Evolutionary conservation across 2,113 vertebrate genomes (phyloP).

Genomic region (Heterotilapia buettikoferi): DNA sequence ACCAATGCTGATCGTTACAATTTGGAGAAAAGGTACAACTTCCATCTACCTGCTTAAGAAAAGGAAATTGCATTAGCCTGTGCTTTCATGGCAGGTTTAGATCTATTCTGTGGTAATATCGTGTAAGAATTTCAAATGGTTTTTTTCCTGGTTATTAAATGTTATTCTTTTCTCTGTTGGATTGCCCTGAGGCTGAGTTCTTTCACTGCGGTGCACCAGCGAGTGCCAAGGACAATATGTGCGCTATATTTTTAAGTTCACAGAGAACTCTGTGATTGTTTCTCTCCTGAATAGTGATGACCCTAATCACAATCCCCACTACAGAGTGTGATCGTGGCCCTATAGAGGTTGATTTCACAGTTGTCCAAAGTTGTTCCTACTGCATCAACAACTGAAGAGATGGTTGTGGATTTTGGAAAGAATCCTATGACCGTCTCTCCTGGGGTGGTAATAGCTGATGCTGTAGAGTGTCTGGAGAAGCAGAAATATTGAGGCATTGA

Average conservation of each 20-base stretch:
- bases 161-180: not conserved
- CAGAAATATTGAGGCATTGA: not conserved
- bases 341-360: not conserved
- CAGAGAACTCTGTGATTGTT: not conserved
- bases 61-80: not conserved
- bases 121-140: not conserved
- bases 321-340: accelerated
- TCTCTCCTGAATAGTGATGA: not conserved
- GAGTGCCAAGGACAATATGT: not conserved
- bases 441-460: accelerated
- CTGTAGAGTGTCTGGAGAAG: not conserved
- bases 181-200: not conserved
- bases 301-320: not conserved
- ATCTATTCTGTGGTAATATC: not conserved
- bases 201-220: not conserved
- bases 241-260: not conserved
- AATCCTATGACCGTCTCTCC: not conserved
- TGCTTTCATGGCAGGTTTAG: not conserved
- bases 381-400: not conserved
- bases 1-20: constrained; percentile 79
- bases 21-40: constrained; percentile 73
- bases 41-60: not conserved
- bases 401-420: not conserved
- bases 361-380: accelerated
- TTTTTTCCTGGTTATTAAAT: not conserved